phyloP scores from a whole-genome alignment of 2,888 invertebrate species.

The Apodemia mormo region DNA sequence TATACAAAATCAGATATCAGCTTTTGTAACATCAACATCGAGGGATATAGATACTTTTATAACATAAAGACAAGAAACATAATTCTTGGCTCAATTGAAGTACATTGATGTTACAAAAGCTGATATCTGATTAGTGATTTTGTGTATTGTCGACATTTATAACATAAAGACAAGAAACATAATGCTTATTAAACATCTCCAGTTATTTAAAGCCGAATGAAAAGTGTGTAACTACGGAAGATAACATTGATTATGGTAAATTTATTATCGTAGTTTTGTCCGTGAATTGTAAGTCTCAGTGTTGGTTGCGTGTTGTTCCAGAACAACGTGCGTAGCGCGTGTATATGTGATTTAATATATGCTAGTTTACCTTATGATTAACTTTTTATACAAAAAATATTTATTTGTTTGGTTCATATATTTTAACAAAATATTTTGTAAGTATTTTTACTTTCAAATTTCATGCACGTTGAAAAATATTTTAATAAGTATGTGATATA shows the following conservation, averaged over 20 bases:
- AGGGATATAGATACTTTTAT: no score
- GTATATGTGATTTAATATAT: slow-evolving; percentile 56
- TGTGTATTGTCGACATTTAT: no score
- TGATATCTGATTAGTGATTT: no score
- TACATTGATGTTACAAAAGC: no score
- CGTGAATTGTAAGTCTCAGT: slow-evolving; percentile 37
- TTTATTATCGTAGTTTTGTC: slow-evolving; percentile 34
- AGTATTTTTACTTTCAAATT: slow-evolving; percentile 11
- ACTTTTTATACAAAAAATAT: background rate
- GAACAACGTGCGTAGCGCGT: slow-evolving; percentile 47
- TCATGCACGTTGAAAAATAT: background rate
- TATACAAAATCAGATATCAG: no score
- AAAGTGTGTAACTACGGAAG: background rate
- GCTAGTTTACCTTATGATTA: slow-evolving; percentile 49
- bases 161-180: no score
- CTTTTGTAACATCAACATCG: no score
- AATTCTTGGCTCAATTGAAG: no score
- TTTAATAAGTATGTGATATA: no score
- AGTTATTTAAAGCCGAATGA: background rate
- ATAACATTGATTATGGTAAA: slow-evolving; percentile 22
- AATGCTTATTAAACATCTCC: no score
- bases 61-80: no score
- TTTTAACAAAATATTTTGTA: slow-evolving; percentile 6
- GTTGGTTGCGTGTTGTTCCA: slow-evolving; percentile 40
- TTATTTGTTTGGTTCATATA: background rate